A percentile compares a stretch with the other conserved stretches of the same genome.
phyloP scores from a whole-genome alignment of 2,113 vertebrate species.

The Hassar affinis region DNA sequence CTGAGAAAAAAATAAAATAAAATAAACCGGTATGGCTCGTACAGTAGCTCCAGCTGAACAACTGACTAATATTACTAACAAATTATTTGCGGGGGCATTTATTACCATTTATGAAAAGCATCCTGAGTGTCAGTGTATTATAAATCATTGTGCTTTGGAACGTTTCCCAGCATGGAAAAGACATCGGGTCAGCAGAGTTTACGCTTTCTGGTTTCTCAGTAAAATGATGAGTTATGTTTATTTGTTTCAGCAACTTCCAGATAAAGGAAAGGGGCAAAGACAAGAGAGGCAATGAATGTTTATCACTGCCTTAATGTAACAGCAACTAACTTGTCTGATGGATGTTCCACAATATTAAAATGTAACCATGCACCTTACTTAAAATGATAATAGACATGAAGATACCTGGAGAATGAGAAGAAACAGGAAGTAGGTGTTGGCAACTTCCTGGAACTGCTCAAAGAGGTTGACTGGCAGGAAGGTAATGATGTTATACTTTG shows the following conservation, averaged over 20 bases:
- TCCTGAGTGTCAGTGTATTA: neutral
- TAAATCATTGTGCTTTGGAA: neutral
- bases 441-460: slow-evolving; percentile 97
- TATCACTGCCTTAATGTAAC: neutral
- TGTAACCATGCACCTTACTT: neutral
- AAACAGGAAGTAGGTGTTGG: slow-evolving; percentile 96
- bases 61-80: neutral
- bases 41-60: neutral
- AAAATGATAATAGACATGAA: neutral
- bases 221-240: neutral
- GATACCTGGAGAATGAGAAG: slow-evolving; percentile 93
- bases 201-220: neutral
- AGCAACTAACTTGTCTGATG: neutral
- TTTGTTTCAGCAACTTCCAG: neutral
- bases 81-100: neutral
- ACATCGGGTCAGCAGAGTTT: neutral
- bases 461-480: slow-evolving; percentile 97
- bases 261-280: neutral
- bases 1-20: too few relatives aligned
- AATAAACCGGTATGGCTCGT: too few relatives aligned
- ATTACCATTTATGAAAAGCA: too few relatives aligned
- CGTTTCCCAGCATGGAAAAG: neutral
- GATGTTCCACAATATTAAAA: neutral
- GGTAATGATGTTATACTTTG: slow-evolving; percentile 91
- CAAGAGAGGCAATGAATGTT: neutral